Conservation (phyloP, 2,113 vertebrate genomes). For the Prunella fulvescens region DNA sequence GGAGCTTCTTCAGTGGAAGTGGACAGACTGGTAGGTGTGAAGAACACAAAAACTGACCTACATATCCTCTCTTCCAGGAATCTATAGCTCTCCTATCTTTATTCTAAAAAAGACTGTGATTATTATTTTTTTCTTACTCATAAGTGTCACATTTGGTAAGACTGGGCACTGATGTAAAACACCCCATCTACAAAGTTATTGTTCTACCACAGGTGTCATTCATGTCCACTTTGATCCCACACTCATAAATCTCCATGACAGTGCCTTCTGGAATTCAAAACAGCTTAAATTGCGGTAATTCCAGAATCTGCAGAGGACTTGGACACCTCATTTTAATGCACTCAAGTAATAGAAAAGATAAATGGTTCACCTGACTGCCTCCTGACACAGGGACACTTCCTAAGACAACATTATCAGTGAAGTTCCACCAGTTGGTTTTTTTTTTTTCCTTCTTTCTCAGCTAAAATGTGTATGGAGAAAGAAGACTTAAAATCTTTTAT, state of each 20-base stretch:
- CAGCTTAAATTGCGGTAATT: neutral
- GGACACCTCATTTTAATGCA: neutral
- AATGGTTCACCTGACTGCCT: neutral
- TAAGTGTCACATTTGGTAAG: neutral
- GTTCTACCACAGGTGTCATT: neutral
- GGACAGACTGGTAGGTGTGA: neutral
- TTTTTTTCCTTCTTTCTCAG: neutral
- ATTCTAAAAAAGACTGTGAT: neutral
- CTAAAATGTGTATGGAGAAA: neutral
- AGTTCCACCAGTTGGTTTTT: neutral
- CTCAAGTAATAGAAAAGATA: neutral
- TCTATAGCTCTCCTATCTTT: neutral
- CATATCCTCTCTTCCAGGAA: neutral
- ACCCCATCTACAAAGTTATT: neutral
- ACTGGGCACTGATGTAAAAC: neutral
- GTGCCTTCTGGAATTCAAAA: neutral
- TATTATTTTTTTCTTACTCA: neutral
- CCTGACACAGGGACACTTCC: neutral
- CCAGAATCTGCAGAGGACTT: neutral
- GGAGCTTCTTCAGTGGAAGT: neutral
- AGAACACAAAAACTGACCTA: neutral
- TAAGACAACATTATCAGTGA: neutral
- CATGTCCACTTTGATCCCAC: neutral
- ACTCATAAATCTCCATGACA: neutral
- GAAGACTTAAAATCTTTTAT: neutral